Conservation (phyloP, 2,888 invertebrate genomes). For the Toxonevra muliebris region DNA sequence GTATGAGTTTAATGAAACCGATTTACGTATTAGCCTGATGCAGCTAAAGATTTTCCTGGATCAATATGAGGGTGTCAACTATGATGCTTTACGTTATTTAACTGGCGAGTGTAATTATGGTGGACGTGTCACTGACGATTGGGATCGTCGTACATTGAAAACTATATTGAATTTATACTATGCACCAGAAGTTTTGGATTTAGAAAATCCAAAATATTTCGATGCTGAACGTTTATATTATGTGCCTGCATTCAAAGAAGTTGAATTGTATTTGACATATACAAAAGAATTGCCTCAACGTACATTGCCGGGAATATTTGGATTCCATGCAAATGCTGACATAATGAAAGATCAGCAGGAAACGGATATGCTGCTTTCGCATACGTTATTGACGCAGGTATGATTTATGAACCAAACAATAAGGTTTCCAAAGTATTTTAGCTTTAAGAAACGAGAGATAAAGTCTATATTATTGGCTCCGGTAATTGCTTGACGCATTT, state of each 20-base stretch:
- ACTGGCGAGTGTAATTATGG: slow-evolving; percentile 98
- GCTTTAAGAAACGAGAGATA: too few species aligned
- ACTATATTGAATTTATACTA: slow-evolving; percentile 86
- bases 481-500: too few species aligned
- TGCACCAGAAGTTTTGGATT: slow-evolving; percentile 73
- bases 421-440: too few species aligned
- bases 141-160: slow-evolving; percentile 88
- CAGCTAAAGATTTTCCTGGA: slow-evolving; percentile 89
- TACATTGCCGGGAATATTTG: slow-evolving; percentile 87
- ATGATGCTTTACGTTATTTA: slow-evolving; percentile 86
- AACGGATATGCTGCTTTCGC: slow-evolving; percentile 78
- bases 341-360: slow-evolving; percentile 92
- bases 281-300: slow-evolving; percentile 77
- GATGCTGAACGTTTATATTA: slow-evolving; percentile 76
- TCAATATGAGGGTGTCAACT: slow-evolving; percentile 82
- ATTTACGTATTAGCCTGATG: slow-evolving; percentile 86
- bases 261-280: slow-evolving; percentile 75
- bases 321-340: slow-evolving; percentile 92
- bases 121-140: slow-evolving; percentile 94
- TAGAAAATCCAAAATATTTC: slow-evolving; percentile 71
- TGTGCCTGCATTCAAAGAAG: slow-evolving; percentile 77
- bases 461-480: too few species aligned
- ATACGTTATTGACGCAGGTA: slow-evolving; percentile 82
- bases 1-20: slow-evolving; percentile 96
- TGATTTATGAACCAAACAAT: slow-evolving; percentile 34